Percentiles rank a stretch among this genome's conserved stretches.
These are phyloP conservation scores for Toxotes jaculatrix DNA, from an alignment of 2,113 vertebrate genomes.

Conservation along the genomic window DNA sequence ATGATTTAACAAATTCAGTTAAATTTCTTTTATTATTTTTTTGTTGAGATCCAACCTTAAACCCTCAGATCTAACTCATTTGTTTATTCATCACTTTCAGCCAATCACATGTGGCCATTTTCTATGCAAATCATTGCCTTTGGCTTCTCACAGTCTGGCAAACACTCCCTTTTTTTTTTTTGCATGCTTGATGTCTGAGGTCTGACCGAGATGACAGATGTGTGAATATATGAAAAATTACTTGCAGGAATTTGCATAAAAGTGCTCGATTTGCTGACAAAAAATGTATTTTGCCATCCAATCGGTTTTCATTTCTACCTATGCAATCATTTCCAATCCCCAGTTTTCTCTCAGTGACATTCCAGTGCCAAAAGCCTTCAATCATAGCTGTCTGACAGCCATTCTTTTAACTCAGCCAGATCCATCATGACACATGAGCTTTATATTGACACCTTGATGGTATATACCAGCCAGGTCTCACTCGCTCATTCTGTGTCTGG, in stretches of 20 bases:
- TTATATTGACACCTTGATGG: slow-evolving; percentile 52
- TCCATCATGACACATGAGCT: slow-evolving; percentile 52
- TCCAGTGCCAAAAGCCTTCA: slow-evolving; percentile 49
- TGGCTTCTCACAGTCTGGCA: slow-evolving; percentile 51
- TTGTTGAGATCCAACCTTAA: slow-evolving; percentile 14
- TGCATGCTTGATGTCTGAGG: slow-evolving; percentile 66
- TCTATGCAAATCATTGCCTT: slow-evolving; percentile 64
- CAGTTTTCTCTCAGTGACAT: slow-evolving; percentile 54
- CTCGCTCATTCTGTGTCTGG: slow-evolving; percentile 18
- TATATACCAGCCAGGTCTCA: slow-evolving; percentile 20
- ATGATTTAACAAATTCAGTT: slow-evolving; percentile 13
- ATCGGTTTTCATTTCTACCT: slow-evolving; percentile 70
- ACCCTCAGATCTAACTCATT: slow-evolving; percentile 45
- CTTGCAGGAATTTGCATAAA: slow-evolving; percentile 73
- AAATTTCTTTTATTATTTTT: neutral
- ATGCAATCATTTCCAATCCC: slow-evolving; percentile 65
- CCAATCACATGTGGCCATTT: slow-evolving; percentile 59
- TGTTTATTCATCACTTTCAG: slow-evolving; percentile 61
- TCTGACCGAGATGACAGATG: slow-evolving; percentile 71
- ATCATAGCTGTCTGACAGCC: slow-evolving; percentile 58
- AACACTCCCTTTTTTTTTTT: slow-evolving; percentile 25
- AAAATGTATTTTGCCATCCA: slow-evolving; percentile 68
- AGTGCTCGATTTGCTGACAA: slow-evolving; percentile 71
- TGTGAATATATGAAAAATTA: slow-evolving; percentile 75
- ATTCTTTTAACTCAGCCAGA: slow-evolving; percentile 56